A percentile compares a stretch with the other conserved stretches of the same genome.
Evolutionary conservation across 2,113 vertebrate genomes (phyloP).

Genomic region (Orycteropus afer): DNA sequence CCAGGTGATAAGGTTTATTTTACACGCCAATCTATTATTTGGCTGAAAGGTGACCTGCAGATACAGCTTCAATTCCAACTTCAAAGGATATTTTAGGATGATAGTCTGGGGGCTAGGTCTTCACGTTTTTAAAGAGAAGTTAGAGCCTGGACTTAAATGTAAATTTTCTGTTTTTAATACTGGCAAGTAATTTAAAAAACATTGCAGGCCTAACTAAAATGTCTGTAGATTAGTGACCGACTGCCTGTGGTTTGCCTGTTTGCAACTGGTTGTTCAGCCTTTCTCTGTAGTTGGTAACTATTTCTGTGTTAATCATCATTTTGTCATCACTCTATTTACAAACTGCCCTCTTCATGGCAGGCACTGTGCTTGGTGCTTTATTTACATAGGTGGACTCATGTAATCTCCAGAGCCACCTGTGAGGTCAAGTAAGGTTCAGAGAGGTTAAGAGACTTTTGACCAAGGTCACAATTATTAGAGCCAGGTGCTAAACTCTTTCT

Average conservation of each 20-base stretch:
- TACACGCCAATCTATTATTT: too few species aligned
- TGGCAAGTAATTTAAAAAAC: conserved; percentile 32
- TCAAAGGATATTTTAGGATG: neutral
- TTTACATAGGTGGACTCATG: conserved; percentile 25
- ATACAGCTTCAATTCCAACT: neutral
- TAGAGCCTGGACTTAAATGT: neutral
- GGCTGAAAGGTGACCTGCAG: neutral
- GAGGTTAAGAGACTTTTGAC: conserved; percentile 41
- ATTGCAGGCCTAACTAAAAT: neutral
- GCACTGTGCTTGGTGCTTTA: conserved; percentile 2
- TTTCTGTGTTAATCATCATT: conserved; percentile 24
- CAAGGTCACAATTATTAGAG: neutral
- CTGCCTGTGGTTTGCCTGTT: neutral
- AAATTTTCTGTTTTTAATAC: conserved; percentile 38
- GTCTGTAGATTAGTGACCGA: neutral
- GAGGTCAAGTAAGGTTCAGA: conserved; percentile 53
- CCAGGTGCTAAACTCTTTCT: neutral
- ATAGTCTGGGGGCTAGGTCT: neutral
- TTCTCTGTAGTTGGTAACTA: neutral
- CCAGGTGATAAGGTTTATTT: too few species aligned
- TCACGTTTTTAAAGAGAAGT: conserved; percentile 33
- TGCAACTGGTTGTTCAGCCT: neutral
- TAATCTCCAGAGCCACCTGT: conserved; percentile 39
- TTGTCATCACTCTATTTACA: neutral
- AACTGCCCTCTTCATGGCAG: neutral